Evolutionary conservation across 2,888 invertebrate genomes (phyloP), one percentile per base, ranked within the genome.

Genomic region (Arenicola marina): DNA sequence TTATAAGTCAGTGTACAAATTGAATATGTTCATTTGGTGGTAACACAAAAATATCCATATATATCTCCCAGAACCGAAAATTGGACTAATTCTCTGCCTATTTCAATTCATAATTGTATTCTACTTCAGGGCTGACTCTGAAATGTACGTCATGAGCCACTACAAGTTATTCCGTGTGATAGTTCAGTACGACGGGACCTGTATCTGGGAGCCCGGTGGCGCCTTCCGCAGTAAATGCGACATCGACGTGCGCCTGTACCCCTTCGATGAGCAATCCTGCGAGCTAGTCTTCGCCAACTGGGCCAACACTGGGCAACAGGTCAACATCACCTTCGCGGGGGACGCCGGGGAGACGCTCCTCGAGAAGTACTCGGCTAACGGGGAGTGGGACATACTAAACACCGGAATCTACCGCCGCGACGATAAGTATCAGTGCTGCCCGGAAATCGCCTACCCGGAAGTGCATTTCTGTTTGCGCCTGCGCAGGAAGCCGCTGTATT

Each of bases 201-300:
- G 15, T n/a, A n/a, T 7, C n/a, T 48, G 48, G 48, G 48, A 21
- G 15, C 48, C 48, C 7, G 48, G n/a, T 24, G 48, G 48, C 7
- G 26, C 7, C 7, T 48, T n/a, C 26, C 48, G 26, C 7, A 21
- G 18, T 7, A 11, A 48, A 7, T 48, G 48, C 26, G 7, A 11
- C 48, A 24, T 24, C 26, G 15, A 11, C 48, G 26, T 48, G 15
- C 48, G 48, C 18, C 48, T n/a, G 7, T 48, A n/a, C 26, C 48
- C 48, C 7, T 48, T 48, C 48, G 48, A 48, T 24, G 26, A 7
- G 7, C 53, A 53, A 31, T 28, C 4, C 29, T 53, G 53, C 31
- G 4, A 24, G 28, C 26, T 53, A 15, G 29, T 29, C 28, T 53
- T 53, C 31, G 53, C 28, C 29, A 53, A 53, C 53, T 53, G 53